Base-by-base conservation (phyloP, 1,140 invertebrate genomes). In the Zaprionus tsacasi region DNA sequence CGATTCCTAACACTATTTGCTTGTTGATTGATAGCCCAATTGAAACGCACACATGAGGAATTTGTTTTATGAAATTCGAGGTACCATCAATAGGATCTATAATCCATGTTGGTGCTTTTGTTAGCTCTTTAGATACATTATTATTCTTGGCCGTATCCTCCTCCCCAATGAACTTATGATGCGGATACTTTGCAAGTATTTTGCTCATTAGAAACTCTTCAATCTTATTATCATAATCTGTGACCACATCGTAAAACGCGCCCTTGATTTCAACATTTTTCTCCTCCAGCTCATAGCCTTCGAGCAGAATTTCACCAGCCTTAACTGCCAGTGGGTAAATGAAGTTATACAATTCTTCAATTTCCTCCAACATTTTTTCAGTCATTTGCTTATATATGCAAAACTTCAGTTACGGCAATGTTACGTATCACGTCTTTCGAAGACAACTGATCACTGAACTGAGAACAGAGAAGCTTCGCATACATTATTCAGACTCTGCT, bases 151-250 rank as follows among this genome's bases (percentile, higher is more conserved):
- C 94, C 3, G 93, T 94, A 4, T 95, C 94, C 93, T 98, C 97
- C 91, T 98, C 97, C 2, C 96, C 97, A 72, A 98, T 98, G 90
- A 97, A 97, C 89, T 97, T 96, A 91, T 98, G 97, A 43, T 93
- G 91, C 6, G 96, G 96, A 92, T 95, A 98, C 73, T 94, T 93
- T 38, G 93, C 82, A 75, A 93, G 93, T 30, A 98, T 93, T 70
- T 94, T 93, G 33, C 93, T 91, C 61, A 97, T 95, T 1, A 98
- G 93, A 55, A 96, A 91, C 63, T 96, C 94, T 87, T 98, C 97
- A 25, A 97, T 96, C 78, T 95, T 95, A 76, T 95, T 95, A 91
- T 98, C 97, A 56, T 96, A 97, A 78, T 97, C 95, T 1, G 97
- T 98, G 1, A 98, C 97, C 25, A 97, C 93, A 92, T 98, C 97